Conservation (phyloP, 2,113 vertebrate genomes). For the Carollia perspicillata region DNA sequence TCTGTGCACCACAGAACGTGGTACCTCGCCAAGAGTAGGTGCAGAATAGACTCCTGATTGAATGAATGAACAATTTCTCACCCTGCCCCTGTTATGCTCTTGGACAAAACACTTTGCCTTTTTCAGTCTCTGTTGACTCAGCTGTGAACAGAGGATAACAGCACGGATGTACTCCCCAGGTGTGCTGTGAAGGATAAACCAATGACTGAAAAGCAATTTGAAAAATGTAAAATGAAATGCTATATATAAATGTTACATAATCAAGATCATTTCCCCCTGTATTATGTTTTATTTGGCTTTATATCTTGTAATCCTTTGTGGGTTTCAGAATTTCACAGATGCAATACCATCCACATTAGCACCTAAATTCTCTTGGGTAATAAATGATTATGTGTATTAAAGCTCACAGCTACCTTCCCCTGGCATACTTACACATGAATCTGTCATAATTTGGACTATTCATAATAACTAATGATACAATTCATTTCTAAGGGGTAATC, state of each 20-base stretch:
- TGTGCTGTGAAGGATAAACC: slow-evolving; percentile 64
- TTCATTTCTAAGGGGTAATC: slow-evolving; percentile 63
- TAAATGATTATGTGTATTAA: slow-evolving; percentile 65
- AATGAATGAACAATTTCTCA: slow-evolving; percentile 53
- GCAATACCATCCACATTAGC: slow-evolving; percentile 63
- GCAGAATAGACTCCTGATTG: slow-evolving; percentile 55
- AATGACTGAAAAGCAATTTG: slow-evolving; percentile 72
- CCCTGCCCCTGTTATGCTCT: slow-evolving; percentile 37
- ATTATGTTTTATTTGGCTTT: slow-evolving; percentile 75
- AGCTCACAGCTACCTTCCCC: slow-evolving; percentile 54
- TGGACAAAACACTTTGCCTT: slow-evolving; percentile 61
- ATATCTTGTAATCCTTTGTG: slow-evolving; percentile 67
- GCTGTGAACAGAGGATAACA: slow-evolving; percentile 65
- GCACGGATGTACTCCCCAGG: slow-evolving; percentile 53
- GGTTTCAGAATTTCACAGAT: slow-evolving; percentile 70
- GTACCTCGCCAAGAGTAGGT: slow-evolving; percentile 35
- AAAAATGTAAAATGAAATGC: slow-evolving; percentile 71
- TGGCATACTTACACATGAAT: slow-evolving; percentile 63
- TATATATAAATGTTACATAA: slow-evolving; percentile 73
- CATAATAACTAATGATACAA: slow-evolving; percentile 65
- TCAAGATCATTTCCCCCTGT: slow-evolving; percentile 72
- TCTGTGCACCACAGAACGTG: not conserved
- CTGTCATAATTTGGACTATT: slow-evolving; percentile 66
- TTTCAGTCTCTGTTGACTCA: slow-evolving; percentile 51
- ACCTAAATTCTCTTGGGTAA: slow-evolving; percentile 72